phyloP scores from a whole-genome alignment of 1,140 invertebrate genomes.

The Nylanderia fulva region DNA sequence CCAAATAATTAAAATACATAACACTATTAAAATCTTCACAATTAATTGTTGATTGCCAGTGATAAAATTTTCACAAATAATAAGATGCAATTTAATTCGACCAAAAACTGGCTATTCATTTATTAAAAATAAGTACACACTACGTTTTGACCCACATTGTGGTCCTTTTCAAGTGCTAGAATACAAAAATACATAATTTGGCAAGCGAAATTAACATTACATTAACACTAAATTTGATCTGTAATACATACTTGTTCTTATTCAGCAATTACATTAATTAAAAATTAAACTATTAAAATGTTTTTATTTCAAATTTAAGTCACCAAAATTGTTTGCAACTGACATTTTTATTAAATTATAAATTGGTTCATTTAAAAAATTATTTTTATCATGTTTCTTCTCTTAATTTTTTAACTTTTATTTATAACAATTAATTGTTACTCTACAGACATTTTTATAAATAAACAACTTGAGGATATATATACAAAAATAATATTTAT shows the following conservation, averaged over 20 bases:
- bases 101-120: too few species aligned
- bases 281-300: not conserved
- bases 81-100: too few species aligned
- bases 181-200: too few species aligned
- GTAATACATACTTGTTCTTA: too few species aligned
- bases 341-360: not conserved
- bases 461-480: not conserved
- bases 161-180: too few species aligned
- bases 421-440: conserved; percentile 7
- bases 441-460: not conserved
- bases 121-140: too few species aligned
- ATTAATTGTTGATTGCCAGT: too few species aligned
- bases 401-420: conserved; percentile 15
- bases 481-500: not conserved
- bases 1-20: not conserved
- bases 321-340: not conserved
- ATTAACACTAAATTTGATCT: too few species aligned
- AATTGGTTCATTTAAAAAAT: not conserved
- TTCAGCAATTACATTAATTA: too few species aligned
- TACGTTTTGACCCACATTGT: too few species aligned
- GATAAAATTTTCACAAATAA: too few species aligned
- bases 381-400: not conserved
- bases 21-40: not conserved
- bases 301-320: not conserved
- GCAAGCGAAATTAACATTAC: too few species aligned